Evolutionary conservation across 2,888 invertebrate genomes (phyloP).

Genomic region (Alsophila aescularia): DNA sequence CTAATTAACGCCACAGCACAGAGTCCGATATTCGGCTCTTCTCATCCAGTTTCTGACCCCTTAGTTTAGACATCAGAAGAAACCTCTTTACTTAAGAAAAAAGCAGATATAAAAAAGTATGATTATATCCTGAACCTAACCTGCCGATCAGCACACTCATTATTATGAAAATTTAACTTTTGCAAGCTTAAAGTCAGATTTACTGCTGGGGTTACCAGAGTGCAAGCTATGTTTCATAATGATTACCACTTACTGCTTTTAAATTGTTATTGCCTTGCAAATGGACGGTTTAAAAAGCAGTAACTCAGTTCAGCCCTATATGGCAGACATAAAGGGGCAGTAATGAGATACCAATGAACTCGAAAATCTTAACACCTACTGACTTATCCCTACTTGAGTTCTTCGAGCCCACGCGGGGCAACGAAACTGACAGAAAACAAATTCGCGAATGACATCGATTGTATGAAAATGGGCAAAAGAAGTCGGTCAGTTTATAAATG

Average conservation of each 20-base stretch:
- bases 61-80: no score
- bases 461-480: conserved; percentile 1
- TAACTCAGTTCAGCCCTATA: conserved; percentile 10
- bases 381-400: conserved; percentile 2
- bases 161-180: not conserved
- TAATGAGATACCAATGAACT: conserved; percentile 20
- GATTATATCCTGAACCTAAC: not conserved
- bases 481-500: conserved; percentile 7
- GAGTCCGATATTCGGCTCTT: no score
- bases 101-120: not conserved
- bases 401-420: conserved; percentile 15
- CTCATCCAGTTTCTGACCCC: no score
- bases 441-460: conserved; percentile 11
- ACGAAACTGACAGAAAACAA: conserved; percentile 8
- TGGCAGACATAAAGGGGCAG: conserved; percentile 3
- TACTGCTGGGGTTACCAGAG: conserved; percentile 10
- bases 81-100: not conserved
- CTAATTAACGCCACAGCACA: no score
- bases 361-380: conserved; percentile 18
- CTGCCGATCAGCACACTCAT: not conserved
- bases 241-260: conserved; percentile 9
- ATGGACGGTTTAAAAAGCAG: conserved; percentile 22
- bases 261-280: conserved; percentile 17
- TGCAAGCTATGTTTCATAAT: conserved; percentile 10
- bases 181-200: conserved; percentile 7